Percentiles rank a stretch among this genome's conserved stretches.
Evolutionary conservation across 2,113 vertebrate genomes (phyloP).

Genomic region (Butorides virescens): DNA sequence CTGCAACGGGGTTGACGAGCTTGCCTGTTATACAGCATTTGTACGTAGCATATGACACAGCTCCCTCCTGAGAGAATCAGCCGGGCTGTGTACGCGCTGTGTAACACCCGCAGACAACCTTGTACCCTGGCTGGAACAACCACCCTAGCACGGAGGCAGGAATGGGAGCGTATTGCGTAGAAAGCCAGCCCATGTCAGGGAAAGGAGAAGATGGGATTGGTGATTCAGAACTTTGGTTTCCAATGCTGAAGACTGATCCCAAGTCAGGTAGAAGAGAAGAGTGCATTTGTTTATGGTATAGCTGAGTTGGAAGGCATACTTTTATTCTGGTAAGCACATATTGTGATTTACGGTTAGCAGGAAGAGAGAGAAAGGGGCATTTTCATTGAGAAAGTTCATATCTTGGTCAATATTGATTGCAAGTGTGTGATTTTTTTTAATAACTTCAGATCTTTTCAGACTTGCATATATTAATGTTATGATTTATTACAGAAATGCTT

Average conservation of each 20-base stretch:
- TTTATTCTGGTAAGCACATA: not conserved
- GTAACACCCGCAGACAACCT: not conserved
- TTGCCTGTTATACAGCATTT: not conserved
- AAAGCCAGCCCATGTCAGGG: not conserved
- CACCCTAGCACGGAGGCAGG: accelerated
- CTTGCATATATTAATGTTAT: not conserved
- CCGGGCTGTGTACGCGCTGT: not conserved
- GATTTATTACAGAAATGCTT: not conserved
- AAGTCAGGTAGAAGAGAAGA: not conserved
- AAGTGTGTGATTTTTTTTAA: not conserved
- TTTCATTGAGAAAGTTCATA: not conserved
- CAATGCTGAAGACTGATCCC: not conserved
- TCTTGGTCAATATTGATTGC: not conserved
- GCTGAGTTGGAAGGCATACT: not conserved
- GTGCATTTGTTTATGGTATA: not conserved
- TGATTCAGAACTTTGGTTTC: not conserved
- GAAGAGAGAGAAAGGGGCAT: not conserved
- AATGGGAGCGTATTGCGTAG: not conserved
- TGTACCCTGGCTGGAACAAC: not conserved
- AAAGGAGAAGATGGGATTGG: not conserved
- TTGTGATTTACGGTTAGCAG: not conserved
- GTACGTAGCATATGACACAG: not conserved
- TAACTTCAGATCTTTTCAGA: not conserved
- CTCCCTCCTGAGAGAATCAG: not conserved
- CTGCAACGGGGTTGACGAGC: not conserved